phyloP scores from a whole-genome alignment of 2,888 invertebrate species.

The Brassicogethes aeneus region DNA sequence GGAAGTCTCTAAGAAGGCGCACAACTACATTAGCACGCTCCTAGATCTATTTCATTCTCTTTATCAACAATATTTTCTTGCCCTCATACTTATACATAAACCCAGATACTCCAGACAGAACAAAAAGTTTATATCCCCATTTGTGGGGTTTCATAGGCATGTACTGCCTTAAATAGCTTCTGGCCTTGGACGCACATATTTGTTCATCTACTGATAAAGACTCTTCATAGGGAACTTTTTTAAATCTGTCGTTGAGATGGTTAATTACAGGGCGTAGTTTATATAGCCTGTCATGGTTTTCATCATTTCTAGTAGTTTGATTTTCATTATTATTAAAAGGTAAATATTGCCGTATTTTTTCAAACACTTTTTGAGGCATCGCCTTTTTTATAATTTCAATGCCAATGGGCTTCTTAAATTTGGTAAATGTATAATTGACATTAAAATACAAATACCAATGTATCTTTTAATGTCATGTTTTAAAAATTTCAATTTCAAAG shows the following conservation, averaged over 20 bases:
- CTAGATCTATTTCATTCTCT: conserved; percentile 25
- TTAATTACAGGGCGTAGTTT: neutral
- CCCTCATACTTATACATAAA: conserved; percentile 30
- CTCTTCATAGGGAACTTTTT: neutral
- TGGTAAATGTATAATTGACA: neutral
- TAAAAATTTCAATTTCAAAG: neutral
- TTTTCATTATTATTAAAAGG: neutral
- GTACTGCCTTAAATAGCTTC: conserved; percentile 16
- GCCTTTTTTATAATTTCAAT: neutral
- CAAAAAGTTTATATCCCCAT: conserved; percentile 28
- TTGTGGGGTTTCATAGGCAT: no score
- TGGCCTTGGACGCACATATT: conserved; percentile 19
- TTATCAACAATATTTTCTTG: conserved; percentile 17
- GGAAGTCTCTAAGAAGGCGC: conserved; percentile 23
- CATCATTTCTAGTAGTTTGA: neutral
- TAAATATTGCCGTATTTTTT: neutral
- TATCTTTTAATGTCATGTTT: neutral
- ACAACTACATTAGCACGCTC: conserved; percentile 29
- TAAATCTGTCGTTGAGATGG: neutral
- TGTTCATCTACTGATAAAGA: conserved; percentile 14
- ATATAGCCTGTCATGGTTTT: neutral
- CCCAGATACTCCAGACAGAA: conserved; percentile 23
- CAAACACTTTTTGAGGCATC: no score
- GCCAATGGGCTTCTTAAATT: neutral
- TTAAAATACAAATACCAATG: neutral